phyloP scores from a whole-genome alignment of 2,797 vertebrate species.

The Mionectes olivaceus region DNA sequence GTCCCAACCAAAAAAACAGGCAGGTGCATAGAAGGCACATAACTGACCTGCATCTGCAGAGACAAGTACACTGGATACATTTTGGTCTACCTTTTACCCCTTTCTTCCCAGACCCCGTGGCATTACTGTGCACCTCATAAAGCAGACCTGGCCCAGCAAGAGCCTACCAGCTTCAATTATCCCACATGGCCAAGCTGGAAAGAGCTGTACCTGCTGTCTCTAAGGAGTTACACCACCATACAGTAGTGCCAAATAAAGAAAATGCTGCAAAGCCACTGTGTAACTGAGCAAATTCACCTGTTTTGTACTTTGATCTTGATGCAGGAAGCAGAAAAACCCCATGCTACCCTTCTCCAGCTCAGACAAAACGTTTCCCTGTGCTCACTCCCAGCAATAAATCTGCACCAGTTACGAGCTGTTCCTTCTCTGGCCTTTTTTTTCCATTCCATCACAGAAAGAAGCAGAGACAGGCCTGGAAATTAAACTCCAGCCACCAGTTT shows the following conservation, averaged over 20 bases:
- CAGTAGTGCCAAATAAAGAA: neutral
- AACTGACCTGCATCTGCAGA: neutral
- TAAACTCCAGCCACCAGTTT: neutral
- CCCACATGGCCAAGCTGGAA: rapidly evolving
- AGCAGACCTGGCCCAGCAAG: neutral
- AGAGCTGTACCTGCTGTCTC: neutral
- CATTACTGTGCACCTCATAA: neutral
- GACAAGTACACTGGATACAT: neutral
- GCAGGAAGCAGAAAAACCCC: neutral
- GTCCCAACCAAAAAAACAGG: neutral
- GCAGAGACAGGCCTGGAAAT: neutral
- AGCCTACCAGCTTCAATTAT: neutral
- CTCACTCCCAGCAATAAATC: neutral
- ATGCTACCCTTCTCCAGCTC: neutral
- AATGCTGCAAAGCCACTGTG: neutral
- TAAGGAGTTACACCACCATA: neutral
- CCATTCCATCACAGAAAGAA: neutral
- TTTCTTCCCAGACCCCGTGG: neutral
- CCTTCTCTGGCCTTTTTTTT: neutral
- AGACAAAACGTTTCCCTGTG: neutral
- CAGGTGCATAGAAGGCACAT: rapidly evolving
- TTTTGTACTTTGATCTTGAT: neutral
- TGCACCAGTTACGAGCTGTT: rapidly evolving
- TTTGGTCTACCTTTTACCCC: neutral
- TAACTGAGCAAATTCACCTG: neutral